These are phyloP conservation scores for Selene dorsalis DNA, from an alignment of 2,797 vertebrate genomes.

Conservation along the genomic window DNA sequence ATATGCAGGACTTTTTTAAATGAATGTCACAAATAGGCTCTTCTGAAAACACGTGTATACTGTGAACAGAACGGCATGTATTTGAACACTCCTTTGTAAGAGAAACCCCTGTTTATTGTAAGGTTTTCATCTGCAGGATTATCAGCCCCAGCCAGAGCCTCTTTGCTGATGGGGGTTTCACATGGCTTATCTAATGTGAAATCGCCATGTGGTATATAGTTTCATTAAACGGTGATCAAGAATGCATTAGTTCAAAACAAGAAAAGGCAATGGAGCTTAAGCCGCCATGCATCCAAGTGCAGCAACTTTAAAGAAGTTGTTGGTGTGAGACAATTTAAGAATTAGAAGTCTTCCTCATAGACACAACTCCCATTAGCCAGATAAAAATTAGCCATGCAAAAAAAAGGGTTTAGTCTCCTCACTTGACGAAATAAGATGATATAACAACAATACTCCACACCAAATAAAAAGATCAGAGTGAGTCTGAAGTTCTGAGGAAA, in stretches of 20 bases:
- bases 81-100: conserved; percentile 97
- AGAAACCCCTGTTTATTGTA: conserved; percentile 98
- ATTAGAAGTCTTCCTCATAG: conserved; percentile 99
- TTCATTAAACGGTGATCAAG: conserved; percentile 99
- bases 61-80: conserved; percentile 82
- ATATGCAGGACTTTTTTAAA: conserved; percentile 27
- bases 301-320: conserved; percentile 99
- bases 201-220: conserved; percentile 99
- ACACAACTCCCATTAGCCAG: conserved; percentile 99
- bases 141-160: conserved; percentile 99
- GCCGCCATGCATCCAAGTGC: conserved; percentile 99
- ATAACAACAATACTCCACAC: conserved; percentile 85
- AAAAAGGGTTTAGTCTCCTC: conserved; percentile 85
- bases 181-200: conserved; percentile 99
- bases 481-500: conserved; percentile 70
- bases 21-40: conserved; percentile 39
- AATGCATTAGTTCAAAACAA: conserved; percentile 99
- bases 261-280: conserved; percentile 99
- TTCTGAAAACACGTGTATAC: conserved; percentile 35
- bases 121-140: conserved; percentile 99
- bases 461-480: conserved; percentile 80
- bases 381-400: conserved; percentile 89
- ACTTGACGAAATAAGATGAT: conserved; percentile 83
- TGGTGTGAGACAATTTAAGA: conserved; percentile 99
- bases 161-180: conserved; percentile 99